Base-by-base conservation (phyloP, 1,140 invertebrate species). In the Drosophila mayri region DNA sequence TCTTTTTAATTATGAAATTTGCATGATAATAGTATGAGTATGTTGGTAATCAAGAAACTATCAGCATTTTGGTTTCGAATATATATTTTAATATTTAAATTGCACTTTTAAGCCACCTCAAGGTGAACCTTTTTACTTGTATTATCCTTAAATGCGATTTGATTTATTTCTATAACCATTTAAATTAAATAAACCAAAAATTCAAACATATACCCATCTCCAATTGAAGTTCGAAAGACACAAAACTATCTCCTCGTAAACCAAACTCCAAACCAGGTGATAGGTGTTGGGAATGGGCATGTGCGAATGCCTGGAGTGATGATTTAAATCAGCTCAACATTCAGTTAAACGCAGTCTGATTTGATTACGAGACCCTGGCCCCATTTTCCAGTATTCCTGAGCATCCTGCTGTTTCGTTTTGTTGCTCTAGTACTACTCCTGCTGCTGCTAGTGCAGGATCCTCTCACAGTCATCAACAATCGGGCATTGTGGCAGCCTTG, bases 331-430 rank as follows among this genome's bases (percentile, higher is more conserved):
- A 54, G 62, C 57, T 57, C 46, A 68, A 76, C 52, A 41, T 58
- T 63, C 75, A 79, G 75, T 60, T 76, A 76, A 84, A 80, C 76
- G 81, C 76, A 61, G 47, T 38, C 59, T 81, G 65, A 85, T 85
- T 84, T 80, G 72, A 80, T 85, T 76, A 67, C 65, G 35, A 20
- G 30, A 8, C 37, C 41, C 14, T 37, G 35, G 50, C 20, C 41
- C 35, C 28, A 20, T 40, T 35, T 47, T 6, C 10, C 28, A 40
- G 40, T 7, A 20, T 43, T 6, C 10, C 9, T 8, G n/a, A n/a
- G 28, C 10, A 44, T 32, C 20, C 25, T 14, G 16, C 18, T 38
- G 41, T 11, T 25, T 20, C 41, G 47, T 70, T 55, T n/a, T 30
- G 11, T 7, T 30, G 32, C n/a, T 22, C 12, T 3, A 25, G 25